A percentile compares a stretch with the other conserved stretches of the same genome.
phyloP scores from a whole-genome alignment of 1,140 invertebrate genomes.

The Lepidostoma basale region DNA sequence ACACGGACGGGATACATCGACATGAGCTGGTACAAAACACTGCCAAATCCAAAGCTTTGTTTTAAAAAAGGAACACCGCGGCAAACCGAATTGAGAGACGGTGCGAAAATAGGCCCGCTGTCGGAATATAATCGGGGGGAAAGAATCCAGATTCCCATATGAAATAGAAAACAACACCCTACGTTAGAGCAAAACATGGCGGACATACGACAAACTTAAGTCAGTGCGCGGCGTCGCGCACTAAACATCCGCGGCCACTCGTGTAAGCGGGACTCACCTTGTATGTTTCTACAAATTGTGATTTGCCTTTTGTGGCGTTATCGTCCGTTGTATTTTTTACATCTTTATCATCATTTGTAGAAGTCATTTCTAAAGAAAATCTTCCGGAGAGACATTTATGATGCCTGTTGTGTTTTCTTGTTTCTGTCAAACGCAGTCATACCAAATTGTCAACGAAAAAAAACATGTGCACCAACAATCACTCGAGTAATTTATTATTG shows the following conservation, averaged over 20 bases:
- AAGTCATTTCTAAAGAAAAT: slow-evolving; percentile 63
- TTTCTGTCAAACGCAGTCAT: slow-evolving; percentile 41
- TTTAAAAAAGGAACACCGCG: no score
- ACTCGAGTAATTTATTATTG: not conserved
- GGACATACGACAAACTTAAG: slow-evolving; percentile 55
- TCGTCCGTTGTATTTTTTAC: slow-evolving; percentile 57
- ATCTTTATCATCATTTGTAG: slow-evolving; percentile 62
- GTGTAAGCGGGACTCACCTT: slow-evolving; percentile 51
- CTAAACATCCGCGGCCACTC: slow-evolving; percentile 36
- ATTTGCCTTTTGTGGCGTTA: slow-evolving; percentile 56
- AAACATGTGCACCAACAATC: not conserved
- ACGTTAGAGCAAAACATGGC: slow-evolving; percentile 54
- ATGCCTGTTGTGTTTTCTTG: slow-evolving; percentile 44
- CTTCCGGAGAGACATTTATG: slow-evolving; percentile 62
- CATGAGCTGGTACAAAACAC: not conserved
- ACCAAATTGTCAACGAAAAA: slow-evolving; percentile 14
- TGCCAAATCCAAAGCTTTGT: not conserved
- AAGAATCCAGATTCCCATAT: slow-evolving; percentile 15
- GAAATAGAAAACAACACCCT: slow-evolving; percentile 38
- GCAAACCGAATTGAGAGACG: no score
- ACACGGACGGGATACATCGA: not conserved
- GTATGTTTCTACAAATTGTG: slow-evolving; percentile 59
- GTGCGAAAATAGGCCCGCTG: not conserved
- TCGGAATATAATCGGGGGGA: slow-evolving; percentile 5
- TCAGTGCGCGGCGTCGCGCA: slow-evolving; percentile 57